Evolutionary conservation across 2,888 invertebrate species (phyloP).

Genomic region (Muscina levida): DNA sequence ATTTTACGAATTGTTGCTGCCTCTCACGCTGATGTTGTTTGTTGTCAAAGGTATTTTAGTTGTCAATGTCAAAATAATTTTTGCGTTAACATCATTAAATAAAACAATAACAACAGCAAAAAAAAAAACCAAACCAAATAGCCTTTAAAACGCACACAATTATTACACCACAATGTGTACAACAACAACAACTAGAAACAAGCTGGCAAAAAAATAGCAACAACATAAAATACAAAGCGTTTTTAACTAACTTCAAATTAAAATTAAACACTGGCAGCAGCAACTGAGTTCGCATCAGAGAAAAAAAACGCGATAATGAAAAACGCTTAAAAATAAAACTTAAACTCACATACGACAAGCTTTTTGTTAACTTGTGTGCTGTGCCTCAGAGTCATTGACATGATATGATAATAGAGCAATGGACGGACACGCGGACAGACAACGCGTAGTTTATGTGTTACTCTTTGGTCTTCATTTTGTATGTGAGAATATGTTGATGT

Average conservation of each 20-base stretch:
- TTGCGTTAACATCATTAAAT: constrained; percentile 33
- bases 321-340: background rate
- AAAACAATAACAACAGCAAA: constrained; percentile 14
- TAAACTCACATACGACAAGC: too few species aligned
- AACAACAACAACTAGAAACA: too few species aligned
- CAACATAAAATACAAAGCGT: too few species aligned
- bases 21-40: background rate
- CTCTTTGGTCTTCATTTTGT: too few species aligned
- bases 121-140: constrained; percentile 12
- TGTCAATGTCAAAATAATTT: constrained; percentile 55
- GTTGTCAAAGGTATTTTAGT: background rate
- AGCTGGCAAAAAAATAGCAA: too few species aligned
- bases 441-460: too few species aligned
- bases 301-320: background rate
- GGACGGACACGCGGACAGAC: too few species aligned
- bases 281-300: background rate
- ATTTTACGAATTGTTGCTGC: background rate
- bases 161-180: constrained; percentile 16
- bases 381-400: constrained; percentile 14
- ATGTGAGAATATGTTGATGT: too few species aligned
- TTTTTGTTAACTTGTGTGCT: too few species aligned
- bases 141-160: constrained; percentile 22
- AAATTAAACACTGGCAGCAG: too few species aligned
- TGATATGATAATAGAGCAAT: constrained; percentile 4
- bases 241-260: too few species aligned